Percentiles rank a stretch among this genome's conserved stretches.
Conservation (phyloP, 2,888 invertebrate genomes). For the Diadegma fenestrale region DNA sequence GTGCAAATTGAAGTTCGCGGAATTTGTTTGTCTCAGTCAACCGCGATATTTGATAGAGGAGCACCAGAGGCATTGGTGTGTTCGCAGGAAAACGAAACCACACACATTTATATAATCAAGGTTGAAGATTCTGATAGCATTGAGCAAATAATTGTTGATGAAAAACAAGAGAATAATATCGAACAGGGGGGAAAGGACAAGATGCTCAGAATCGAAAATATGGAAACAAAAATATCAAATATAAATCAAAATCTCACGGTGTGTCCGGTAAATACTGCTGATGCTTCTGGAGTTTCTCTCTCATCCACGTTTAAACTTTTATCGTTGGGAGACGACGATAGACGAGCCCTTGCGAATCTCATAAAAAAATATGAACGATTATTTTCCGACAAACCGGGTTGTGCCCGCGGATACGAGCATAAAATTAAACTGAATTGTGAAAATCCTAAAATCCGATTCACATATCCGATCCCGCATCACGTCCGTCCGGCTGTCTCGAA, state of each 20-base stretch:
- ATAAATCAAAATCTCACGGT: not conserved
- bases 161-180: not conserved
- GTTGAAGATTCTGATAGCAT: not conserved
- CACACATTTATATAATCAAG: constrained; percentile 37
- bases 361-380: constrained; percentile 45
- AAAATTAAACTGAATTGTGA: constrained; percentile 70
- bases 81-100: constrained; percentile 11
- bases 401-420: constrained; percentile 72
- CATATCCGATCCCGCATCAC: constrained; percentile 75
- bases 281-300: constrained; percentile 51
- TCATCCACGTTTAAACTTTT: constrained; percentile 40
- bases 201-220: not conserved
- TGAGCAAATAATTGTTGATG: not conserved
- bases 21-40: not conserved
- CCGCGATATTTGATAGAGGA: constrained; percentile 41
- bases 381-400: constrained; percentile 72
- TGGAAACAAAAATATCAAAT: not conserved
- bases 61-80: constrained; percentile 44
- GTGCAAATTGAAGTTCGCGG: constrained; percentile 20
- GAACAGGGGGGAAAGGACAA: not conserved
- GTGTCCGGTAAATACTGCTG: not conserved
- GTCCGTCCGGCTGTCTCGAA: constrained; percentile 67
- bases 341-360: constrained; percentile 5
- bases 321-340: constrained; percentile 7
- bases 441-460: constrained; percentile 68